These are phyloP conservation scores for Neodon shergylaensis DNA, from an alignment of 2,113 vertebrate genomes.

Conservation along the genomic window DNA sequence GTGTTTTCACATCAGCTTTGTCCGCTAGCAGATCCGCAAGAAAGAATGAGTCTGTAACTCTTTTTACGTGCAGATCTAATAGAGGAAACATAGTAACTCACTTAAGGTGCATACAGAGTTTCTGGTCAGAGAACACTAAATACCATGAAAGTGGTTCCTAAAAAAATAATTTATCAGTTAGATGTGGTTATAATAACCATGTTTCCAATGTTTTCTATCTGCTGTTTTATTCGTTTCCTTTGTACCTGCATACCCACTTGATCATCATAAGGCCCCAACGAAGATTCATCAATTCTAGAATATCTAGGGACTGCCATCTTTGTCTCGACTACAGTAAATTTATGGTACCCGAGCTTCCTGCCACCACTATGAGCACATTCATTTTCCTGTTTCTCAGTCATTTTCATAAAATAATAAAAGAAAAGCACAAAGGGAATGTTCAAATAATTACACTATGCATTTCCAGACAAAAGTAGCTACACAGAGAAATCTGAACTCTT, in stretches of 20 bases:
- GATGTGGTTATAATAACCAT: neutral
- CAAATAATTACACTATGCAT: neutral
- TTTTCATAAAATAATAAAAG: conserved; percentile 66
- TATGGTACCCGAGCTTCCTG: conserved; percentile 9
- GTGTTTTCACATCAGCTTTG: neutral
- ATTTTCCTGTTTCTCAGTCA: conserved; percentile 49
- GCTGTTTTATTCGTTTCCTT: neutral
- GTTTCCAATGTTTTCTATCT: neutral
- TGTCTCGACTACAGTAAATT: conserved; percentile 53
- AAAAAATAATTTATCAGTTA: neutral
- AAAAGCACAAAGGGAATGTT: conserved; percentile 49
- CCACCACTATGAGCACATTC: conserved; percentile 15
- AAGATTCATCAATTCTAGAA: conserved; percentile 51
- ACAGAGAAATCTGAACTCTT: neutral
- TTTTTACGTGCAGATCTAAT: neutral
- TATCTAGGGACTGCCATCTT: conserved; percentile 46
- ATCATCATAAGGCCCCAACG: neutral
- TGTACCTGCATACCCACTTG: neutral
- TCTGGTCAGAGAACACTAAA: neutral
- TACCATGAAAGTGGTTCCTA: neutral
- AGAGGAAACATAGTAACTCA: neutral
- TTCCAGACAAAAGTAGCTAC: conserved; percentile 57
- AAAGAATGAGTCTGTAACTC: neutral
- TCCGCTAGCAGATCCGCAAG: neutral
- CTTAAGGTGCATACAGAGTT: neutral